Percentiles rank a stretch among this genome's conserved stretches.
These are phyloP conservation scores for Alloplasta piceator DNA, from an alignment of 2,888 invertebrate species.

Conservation along the genomic window DNA sequence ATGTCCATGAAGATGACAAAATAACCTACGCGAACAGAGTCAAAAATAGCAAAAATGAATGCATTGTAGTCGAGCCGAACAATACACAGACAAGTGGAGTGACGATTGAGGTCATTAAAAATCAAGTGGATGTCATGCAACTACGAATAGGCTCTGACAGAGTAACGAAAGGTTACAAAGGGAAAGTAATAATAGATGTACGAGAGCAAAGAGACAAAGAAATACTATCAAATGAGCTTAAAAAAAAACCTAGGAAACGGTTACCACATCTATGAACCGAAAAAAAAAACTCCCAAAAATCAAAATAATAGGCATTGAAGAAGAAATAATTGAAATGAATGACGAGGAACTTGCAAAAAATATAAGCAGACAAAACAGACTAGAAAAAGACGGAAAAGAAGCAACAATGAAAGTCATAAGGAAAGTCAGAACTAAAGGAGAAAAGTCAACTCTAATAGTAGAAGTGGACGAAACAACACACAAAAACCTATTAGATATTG, in stretches of 20 bases:
- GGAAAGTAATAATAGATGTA: constrained; percentile 42
- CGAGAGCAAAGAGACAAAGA: constrained; percentile 15
- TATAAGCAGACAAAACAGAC: constrained; percentile 29
- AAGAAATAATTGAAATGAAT: constrained; percentile 19
- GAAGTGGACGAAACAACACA: constrained; percentile 13
- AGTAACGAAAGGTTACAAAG: constrained; percentile 14
- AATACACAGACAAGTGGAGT: constrained; percentile 25
- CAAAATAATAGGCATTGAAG: constrained; percentile 26
- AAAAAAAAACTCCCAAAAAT: constrained; percentile 26
- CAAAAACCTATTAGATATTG: constrained; percentile 2
- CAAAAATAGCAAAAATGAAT: constrained; percentile 13
- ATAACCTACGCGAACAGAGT: background rate
- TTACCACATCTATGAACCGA: constrained; percentile 35
- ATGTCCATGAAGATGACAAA: background rate
- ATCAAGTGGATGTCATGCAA: constrained; percentile 38
- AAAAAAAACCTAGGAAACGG: constrained; percentile 23
- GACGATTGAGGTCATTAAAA: constrained; percentile 40
- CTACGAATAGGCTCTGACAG: constrained; percentile 6
- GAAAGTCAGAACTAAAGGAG: background rate
- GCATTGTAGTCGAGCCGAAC: constrained; percentile 22
- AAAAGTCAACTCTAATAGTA: constrained; percentile 13
- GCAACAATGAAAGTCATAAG: constrained; percentile 5
- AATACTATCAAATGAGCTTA: constrained; percentile 33
- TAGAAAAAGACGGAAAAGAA: background rate
- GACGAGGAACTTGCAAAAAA: constrained; percentile 26